A percentile compares a stretch with the other conserved stretches of the same genome.
Evolutionary conservation across 2,888 invertebrate species (phyloP).

Genomic region (Drosophila greeni): DNA sequence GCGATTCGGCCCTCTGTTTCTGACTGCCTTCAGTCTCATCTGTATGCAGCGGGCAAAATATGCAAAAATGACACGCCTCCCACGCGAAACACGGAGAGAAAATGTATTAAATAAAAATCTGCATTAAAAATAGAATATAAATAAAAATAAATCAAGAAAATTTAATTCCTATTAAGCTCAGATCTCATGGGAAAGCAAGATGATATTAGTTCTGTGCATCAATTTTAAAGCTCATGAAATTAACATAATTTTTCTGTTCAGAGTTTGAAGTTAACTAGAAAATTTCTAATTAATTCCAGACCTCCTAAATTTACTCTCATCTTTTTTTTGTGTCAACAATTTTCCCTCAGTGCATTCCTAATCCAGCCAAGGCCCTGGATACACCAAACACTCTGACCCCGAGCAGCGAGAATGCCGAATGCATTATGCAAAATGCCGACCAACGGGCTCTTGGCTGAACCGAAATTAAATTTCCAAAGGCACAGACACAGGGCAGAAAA

Average conservation of each 20-base stretch:
- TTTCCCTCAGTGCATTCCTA: not conserved
- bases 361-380: slow-evolving; percentile 37
- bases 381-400: slow-evolving; percentile 52
- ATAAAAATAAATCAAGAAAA: not conserved
- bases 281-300: too few relatives aligned
- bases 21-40: slow-evolving; percentile 51
- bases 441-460: not conserved
- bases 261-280: too few relatives aligned
- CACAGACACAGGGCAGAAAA: slow-evolving; percentile 1
- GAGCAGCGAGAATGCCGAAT: slow-evolving; percentile 11
- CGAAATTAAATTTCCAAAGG: slow-evolving; percentile 6
- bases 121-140: too few relatives aligned
- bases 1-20: slow-evolving; percentile 21
- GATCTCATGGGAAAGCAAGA: too few relatives aligned
- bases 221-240: too few relatives aligned
- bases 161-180: too few relatives aligned
- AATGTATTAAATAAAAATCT: not conserved
- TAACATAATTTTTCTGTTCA: too few relatives aligned
- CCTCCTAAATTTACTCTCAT: too few relatives aligned
- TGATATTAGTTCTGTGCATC: too few relatives aligned
- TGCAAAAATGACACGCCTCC: slow-evolving; percentile 54
- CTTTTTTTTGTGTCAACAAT: not conserved
- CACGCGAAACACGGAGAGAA: slow-evolving; percentile 24
- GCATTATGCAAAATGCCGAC: slow-evolving; percentile 59
- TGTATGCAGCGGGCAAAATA: slow-evolving; percentile 66